These are phyloP conservation scores for Noctuana brunneofusca DNA, from an alignment of 2,888 invertebrate genomes.

Conservation along the genomic window DNA sequence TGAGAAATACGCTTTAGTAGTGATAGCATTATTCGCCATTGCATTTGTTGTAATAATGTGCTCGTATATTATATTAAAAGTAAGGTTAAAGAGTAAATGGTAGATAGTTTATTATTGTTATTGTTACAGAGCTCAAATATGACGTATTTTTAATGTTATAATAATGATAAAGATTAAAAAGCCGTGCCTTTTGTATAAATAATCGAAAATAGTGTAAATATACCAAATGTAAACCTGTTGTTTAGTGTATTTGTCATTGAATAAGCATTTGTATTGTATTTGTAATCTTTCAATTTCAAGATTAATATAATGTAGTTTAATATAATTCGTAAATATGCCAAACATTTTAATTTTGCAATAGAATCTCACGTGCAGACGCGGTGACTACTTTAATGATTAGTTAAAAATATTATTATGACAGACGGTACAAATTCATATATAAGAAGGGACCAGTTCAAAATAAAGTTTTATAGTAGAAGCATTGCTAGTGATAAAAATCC, in stretches of 20 bases:
- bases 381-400: not conserved
- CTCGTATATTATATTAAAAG: slow-evolving; percentile 86
- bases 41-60: slow-evolving; percentile 84
- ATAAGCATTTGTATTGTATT: not conserved
- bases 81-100: slow-evolving; percentile 83
- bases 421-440: not conserved
- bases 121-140: slow-evolving; percentile 28
- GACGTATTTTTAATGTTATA: slow-evolving; percentile 10
- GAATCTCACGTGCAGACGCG: slow-evolving; percentile 12
- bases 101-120: slow-evolving; percentile 41
- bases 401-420: not conserved
- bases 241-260: not conserved
- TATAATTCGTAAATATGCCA: too few relatives aligned
- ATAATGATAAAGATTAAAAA: not conserved
- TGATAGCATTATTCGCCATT: slow-evolving; percentile 85
- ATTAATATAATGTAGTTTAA: too few relatives aligned
- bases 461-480: not conserved
- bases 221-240: not conserved
- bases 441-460: not conserved
- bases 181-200: not conserved
- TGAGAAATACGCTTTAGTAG: slow-evolving; percentile 85
- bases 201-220: slow-evolving; percentile 1
- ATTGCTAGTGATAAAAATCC: not conserved
- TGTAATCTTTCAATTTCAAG: not conserved
- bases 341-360: too few relatives aligned